A percentile compares a stretch with the other conserved stretches of the same genome.
phyloP scores from a whole-genome alignment of 2,888 invertebrate species.

The Sclerodermus sp. region DNA sequence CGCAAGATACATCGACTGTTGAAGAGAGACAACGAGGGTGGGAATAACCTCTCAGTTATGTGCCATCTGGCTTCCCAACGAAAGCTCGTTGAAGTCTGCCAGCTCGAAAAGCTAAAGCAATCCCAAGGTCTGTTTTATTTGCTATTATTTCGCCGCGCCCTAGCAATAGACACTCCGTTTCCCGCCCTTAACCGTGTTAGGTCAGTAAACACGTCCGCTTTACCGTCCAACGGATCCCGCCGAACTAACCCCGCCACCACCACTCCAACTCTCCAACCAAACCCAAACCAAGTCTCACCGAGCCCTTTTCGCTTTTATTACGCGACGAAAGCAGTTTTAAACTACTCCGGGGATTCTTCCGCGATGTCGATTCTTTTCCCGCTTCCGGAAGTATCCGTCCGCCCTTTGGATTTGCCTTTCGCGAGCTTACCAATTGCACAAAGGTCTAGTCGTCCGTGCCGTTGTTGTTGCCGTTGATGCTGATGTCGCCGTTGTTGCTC shows the following conservation, averaged over 20 bases:
- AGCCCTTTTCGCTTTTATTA: constrained; percentile 18
- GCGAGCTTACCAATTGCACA: background rate
- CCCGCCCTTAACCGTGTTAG: constrained; percentile 27
- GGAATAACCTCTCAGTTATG: background rate
- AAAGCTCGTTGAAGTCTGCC: constrained; percentile 3
- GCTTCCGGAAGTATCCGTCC: background rate
- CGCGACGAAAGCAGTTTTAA: constrained; percentile 22
- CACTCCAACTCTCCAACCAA: too few species aligned
- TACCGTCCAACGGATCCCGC: constrained; percentile 22
- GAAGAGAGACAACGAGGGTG: background rate
- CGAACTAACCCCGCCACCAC: constrained; percentile 5
- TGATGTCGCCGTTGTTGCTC: too few species aligned
- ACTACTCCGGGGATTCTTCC: constrained; percentile 16
- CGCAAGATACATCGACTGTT: background rate
- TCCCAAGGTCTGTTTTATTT: constrained; percentile 26
- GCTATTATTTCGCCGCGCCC: constrained; percentile 26
- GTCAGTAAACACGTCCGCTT: constrained; percentile 34
- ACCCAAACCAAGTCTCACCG: too few species aligned
- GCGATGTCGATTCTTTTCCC: background rate
- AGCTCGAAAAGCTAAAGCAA: constrained; percentile 10
- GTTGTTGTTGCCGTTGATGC: too few species aligned
- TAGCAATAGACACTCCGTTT: constrained; percentile 22
- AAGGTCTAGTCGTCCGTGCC: too few species aligned
- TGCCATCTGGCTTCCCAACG: constrained; percentile 4
- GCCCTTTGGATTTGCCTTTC: background rate